These are phyloP conservation scores for Orientallactaga bullata DNA, from an alignment of 2,113 vertebrate species.

Conservation along the genomic window DNA sequence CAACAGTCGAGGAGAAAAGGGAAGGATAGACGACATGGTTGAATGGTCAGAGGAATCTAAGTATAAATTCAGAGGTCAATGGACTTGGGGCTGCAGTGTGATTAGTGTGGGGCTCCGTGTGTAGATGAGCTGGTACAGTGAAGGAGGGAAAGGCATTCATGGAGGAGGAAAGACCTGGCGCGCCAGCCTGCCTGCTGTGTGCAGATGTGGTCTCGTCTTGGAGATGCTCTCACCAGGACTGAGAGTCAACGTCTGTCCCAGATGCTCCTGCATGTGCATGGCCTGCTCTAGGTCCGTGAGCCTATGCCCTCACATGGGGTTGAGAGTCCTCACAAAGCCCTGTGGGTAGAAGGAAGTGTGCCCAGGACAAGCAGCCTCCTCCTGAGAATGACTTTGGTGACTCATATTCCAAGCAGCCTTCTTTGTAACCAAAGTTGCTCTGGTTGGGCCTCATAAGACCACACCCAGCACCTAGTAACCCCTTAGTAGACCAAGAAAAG, in stretches of 20 bases:
- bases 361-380: too few relatives aligned
- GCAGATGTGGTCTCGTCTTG: too few relatives aligned
- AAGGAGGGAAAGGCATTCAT: background rate
- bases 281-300: background rate
- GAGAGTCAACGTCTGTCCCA: rapidly evolving
- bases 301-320: background rate
- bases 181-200: too few relatives aligned
- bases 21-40: background rate
- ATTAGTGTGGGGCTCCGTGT: background rate
- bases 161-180: too few relatives aligned
- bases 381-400: background rate
- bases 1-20: background rate
- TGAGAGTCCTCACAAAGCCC: background rate
- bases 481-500: background rate
- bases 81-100: too few relatives aligned
- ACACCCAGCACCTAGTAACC: background rate
- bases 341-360: background rate
- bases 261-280: background rate
- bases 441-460: background rate
- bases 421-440: background rate
- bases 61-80: background rate
- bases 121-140: rapidly evolving
- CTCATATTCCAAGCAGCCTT: background rate
- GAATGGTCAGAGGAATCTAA: background rate
- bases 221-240: too few relatives aligned